Evolutionary conservation across 2,113 vertebrate species (phyloP).

Genomic region (Amphilophus citrinellus): DNA sequence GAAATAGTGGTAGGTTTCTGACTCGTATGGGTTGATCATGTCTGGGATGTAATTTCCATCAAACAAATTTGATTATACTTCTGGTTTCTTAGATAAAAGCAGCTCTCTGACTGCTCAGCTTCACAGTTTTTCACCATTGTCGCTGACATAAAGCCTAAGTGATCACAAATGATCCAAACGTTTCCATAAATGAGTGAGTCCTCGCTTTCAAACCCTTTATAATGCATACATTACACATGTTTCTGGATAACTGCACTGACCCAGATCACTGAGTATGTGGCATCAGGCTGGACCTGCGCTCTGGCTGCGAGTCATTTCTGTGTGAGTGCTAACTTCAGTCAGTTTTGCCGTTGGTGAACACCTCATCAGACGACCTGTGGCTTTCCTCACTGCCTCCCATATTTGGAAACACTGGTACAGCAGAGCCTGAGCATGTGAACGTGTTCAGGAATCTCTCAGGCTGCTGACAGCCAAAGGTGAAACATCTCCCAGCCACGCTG

Average conservation of each 20-base stretch:
- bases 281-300: not conserved
- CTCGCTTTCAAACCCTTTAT: not conserved
- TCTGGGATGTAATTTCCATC: not conserved
- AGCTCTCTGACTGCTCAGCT: not conserved
- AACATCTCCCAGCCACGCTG: not conserved
- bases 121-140: accelerated
- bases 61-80: not conserved
- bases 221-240: not conserved
- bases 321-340: not conserved
- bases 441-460: constrained; percentile 4
- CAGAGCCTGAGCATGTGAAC: not conserved
- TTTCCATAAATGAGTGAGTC: not conserved
- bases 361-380: not conserved
- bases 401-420: constrained; percentile 4
- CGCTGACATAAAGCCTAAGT: not conserved
- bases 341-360: not conserved
- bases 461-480: not conserved
- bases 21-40: accelerated
- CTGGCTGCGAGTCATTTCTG: accelerated
- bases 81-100: not conserved
- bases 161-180: not conserved
- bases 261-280: not conserved
- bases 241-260: not conserved
- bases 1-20: not conserved
- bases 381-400: not conserved